Evolutionary conservation across 2,888 invertebrate species (phyloP).

Genomic region (Cephus nigrinus): DNA sequence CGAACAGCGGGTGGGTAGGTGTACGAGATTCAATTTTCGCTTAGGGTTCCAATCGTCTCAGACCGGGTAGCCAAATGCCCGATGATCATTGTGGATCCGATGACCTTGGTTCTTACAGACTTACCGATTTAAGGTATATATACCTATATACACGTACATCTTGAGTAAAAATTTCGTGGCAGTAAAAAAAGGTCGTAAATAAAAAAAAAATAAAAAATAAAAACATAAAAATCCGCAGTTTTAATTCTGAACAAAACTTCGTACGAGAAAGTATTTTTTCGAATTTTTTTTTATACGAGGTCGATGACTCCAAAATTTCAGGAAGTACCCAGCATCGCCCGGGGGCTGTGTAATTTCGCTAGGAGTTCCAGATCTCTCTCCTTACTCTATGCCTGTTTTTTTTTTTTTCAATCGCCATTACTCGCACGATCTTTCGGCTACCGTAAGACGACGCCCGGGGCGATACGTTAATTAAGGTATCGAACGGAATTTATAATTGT

Average conservation of each 20-base stretch:
- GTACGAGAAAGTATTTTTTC: not conserved
- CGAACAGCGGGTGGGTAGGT: too few species aligned
- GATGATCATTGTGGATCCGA: not conserved
- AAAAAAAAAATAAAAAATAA: too few species aligned
- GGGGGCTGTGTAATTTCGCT: not conserved
- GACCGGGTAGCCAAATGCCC: not conserved
- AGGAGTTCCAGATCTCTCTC: not conserved
- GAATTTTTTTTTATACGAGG: not conserved
- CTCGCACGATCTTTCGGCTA: not conserved
- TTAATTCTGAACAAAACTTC: not conserved
- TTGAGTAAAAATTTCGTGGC: not conserved
- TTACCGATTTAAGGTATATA: not conserved
- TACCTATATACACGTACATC: too few species aligned
- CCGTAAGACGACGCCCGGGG: not conserved
- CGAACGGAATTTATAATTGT: not conserved
- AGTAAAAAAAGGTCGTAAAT: not conserved
- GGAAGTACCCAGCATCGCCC: not conserved
- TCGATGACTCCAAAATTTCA: not conserved
- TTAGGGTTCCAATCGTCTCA: too few species aligned
- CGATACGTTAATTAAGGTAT: not conserved
- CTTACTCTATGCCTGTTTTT: not conserved
- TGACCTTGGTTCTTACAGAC: not conserved
- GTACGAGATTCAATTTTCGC: not conserved
- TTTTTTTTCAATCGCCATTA: not conserved
- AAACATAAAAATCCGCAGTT: too few species aligned